Evolutionary conservation across 2,797 vertebrate genomes (phyloP).

Genomic region (Phoebastria nigripes): DNA sequence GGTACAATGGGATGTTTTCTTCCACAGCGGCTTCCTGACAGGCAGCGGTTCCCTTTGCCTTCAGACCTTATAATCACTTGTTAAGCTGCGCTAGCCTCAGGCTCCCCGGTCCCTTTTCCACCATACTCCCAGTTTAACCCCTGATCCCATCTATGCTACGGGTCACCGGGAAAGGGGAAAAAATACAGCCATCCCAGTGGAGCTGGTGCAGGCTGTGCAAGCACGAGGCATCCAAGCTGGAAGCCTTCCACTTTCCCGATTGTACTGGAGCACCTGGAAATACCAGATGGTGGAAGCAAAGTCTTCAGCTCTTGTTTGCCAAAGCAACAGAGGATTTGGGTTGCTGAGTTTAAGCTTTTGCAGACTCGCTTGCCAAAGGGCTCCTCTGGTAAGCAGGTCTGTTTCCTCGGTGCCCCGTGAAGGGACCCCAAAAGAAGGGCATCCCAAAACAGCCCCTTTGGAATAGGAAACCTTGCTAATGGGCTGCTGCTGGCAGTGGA

Average conservation of each 20-base stretch:
- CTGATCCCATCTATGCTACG: slow-evolving; percentile 1
- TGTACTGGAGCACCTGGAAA: background rate
- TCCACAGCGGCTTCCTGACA: slow-evolving; percentile 16
- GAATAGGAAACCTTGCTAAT: background rate
- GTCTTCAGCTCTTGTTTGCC: background rate
- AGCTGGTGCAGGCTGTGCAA: background rate
- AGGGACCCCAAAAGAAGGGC: background rate
- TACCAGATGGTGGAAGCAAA: background rate
- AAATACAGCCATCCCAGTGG: background rate
- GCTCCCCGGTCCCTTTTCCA: background rate
- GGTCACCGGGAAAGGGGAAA: slow-evolving; percentile 18
- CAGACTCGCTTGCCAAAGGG: fast-evolving
- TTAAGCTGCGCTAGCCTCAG: slow-evolving; percentile 24
- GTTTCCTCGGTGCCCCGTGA: background rate
- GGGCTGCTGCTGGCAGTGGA: background rate
- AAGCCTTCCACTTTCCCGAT: background rate
- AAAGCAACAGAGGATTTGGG: background rate
- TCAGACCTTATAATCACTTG: slow-evolving; percentile 58
- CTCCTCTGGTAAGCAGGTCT: background rate
- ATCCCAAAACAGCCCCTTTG: background rate
- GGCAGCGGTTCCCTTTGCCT: slow-evolving; percentile 45
- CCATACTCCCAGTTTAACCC: slow-evolving; percentile 62
- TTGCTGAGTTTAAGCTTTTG: background rate
- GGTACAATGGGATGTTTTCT: slow-evolving; percentile 65
- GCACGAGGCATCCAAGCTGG: background rate